phyloP scores from a whole-genome alignment of 2,113 vertebrate species.

The Melanotaenia duboulayi region DNA sequence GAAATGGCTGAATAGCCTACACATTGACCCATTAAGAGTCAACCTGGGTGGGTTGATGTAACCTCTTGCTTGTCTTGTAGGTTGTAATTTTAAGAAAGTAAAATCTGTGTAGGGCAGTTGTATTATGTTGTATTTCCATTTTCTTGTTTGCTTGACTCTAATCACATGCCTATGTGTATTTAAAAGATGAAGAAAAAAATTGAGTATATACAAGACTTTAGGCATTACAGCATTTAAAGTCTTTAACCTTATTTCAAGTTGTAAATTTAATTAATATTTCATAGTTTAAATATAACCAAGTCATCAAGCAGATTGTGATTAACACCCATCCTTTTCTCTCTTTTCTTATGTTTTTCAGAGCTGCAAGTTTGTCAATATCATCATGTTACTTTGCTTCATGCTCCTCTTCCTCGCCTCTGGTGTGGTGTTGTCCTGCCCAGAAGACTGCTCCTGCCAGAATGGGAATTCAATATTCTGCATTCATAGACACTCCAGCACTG shows the following conservation, averaged over 20 bases:
- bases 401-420: constrained; percentile 64
- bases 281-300: not conserved
- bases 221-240: not conserved
- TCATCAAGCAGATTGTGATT: not conserved
- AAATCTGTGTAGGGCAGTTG: not conserved
- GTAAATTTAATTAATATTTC: not conserved
- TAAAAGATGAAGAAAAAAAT: not conserved
- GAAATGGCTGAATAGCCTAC: no score
- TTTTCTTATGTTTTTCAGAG: constrained; percentile 62
- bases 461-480: constrained; percentile 71
- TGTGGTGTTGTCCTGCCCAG: constrained; percentile 70
- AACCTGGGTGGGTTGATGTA: constrained; percentile 43
- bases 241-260: not conserved
- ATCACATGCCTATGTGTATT: not conserved
- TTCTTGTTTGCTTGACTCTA: not conserved
- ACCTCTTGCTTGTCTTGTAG: not conserved
- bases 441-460: constrained; percentile 59
- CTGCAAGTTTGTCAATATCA: constrained; percentile 16
- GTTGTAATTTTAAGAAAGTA: not conserved
- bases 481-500: constrained; percentile 46
- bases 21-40: constrained; percentile 15
- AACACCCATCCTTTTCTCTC: constrained; percentile 9
- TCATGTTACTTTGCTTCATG: constrained; percentile 65
- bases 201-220: not conserved
- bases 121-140: not conserved